These are phyloP conservation scores for Periplaneta americana DNA, from an alignment of 1,140 invertebrate genomes.

Conservation along the genomic window DNA sequence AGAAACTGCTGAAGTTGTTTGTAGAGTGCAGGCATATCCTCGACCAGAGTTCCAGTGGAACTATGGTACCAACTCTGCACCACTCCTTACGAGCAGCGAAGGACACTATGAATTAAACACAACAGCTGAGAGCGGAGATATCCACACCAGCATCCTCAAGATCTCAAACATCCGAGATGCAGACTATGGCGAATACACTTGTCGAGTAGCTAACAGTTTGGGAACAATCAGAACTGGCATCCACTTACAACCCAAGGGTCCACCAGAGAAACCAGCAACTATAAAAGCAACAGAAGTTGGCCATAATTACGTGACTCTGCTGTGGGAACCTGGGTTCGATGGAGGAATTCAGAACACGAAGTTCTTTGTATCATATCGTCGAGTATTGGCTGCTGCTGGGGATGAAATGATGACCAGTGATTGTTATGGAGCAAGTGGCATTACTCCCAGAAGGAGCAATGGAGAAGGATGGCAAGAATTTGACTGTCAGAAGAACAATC, in stretches of 20 bases:
- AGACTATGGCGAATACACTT: slow-evolving; percentile 88
- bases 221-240: slow-evolving; percentile 67
- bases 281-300: slow-evolving; percentile 62
- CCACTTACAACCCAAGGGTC: slow-evolving; percentile 72
- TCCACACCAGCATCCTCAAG: slow-evolving; percentile 73
- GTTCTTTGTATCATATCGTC: slow-evolving; percentile 72
- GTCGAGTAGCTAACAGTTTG: slow-evolving; percentile 57
- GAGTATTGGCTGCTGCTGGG: slow-evolving; percentile 46
- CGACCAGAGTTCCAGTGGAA: slow-evolving; percentile 90
- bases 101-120: slow-evolving; percentile 81
- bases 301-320: slow-evolving; percentile 67
- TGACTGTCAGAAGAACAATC: slow-evolving; percentile 76
- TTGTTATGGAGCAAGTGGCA: neutral
- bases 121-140: slow-evolving; percentile 68
- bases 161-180: slow-evolving; percentile 68
- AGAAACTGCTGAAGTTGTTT: slow-evolving; percentile 79
- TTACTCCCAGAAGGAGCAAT: slow-evolving; percentile 25
- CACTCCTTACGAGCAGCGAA: slow-evolving; percentile 64
- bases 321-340: slow-evolving; percentile 85
- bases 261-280: slow-evolving; percentile 73
- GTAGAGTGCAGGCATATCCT: slow-evolving; percentile 86
- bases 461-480: slow-evolving; percentile 67
- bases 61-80: slow-evolving; percentile 63
- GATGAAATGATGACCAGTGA: slow-evolving; percentile 28
- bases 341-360: slow-evolving; percentile 80